Conservation (phyloP, 2,113 vertebrate species). For the Callaeas wilsoni region DNA sequence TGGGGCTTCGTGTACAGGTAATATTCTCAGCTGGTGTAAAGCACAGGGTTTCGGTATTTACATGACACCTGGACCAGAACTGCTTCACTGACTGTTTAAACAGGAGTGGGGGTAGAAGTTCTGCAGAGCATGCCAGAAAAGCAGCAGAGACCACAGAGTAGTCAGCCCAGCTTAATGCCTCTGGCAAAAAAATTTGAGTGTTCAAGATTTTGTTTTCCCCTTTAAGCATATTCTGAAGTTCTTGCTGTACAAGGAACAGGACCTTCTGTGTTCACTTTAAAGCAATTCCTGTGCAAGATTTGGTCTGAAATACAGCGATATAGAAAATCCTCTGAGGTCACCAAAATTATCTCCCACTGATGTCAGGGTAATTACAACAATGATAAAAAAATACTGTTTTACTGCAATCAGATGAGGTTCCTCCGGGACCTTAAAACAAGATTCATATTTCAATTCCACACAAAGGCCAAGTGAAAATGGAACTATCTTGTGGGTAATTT, state of each 20-base stretch:
- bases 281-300: not conserved
- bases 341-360: not conserved
- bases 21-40: not conserved
- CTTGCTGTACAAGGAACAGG: not conserved
- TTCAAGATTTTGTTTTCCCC: not conserved
- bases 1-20: not conserved
- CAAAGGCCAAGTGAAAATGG: not conserved
- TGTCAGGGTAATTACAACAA: not conserved
- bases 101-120: not conserved
- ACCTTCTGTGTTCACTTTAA: not conserved
- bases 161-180: not conserved
- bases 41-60: not conserved
- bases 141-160: not conserved
- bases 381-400: not conserved
- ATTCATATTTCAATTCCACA: not conserved
- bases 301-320: not conserved
- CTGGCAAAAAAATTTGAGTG: not conserved
- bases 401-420: not conserved
- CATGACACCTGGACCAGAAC: not conserved
- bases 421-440: not conserved
- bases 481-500: accelerated
- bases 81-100: not conserved
- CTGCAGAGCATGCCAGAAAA: not conserved
- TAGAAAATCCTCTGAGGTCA: not conserved
- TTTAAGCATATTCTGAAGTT: not conserved